Evolutionary conservation across 2,797 vertebrate species (phyloP), one percentile per base, ranked within the genome.

Genomic region (Phataginus tricuspis): DNA sequence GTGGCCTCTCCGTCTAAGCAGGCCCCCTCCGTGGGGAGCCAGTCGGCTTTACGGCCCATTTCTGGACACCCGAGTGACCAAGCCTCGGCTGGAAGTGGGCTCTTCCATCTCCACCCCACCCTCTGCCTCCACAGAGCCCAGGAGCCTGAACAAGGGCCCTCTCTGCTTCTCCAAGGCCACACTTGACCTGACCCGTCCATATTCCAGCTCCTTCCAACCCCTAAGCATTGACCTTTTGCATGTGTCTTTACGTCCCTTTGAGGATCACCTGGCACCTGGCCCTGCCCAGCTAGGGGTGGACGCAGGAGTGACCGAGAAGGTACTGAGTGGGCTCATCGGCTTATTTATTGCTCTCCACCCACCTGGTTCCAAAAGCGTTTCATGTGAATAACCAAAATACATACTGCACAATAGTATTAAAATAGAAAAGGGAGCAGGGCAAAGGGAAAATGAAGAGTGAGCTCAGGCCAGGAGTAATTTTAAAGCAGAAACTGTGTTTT

Each of bases 391-490:
- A 64, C 77, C 86, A 92, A 87, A 87, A 80, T 80, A 95, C 61
- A 61, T 64, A 68, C 27, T n/a, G 80, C 71, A 90, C 82, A 45
- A 34, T 51, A 42, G 61, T 29, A 72, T 72, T 80, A 85, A 75
- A 80, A 61, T n/a, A 92, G 95, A 95, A 94, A 92, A 86, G 66
- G 71, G 88, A 74, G 57, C 21, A 84, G n/a, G 85, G 75, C 75
- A 37, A 61, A 27, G 55, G 69, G 31, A 53, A 51, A 88, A 45
- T 15, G 42, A 94, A 64, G 51, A 14, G 1, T 4, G 39, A 63
- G 21, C 68, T 21, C 13, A 92, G 51, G 29, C 49, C 12, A n/a
- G 27, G 29, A 45, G 27, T 21, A n/a, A 87, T 34, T 77, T 53
- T 51, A 39, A 82, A 80, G 53, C 5, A 29, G 59, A 92, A 29